These are phyloP conservation scores for Tipula lateralis DNA, from an alignment of 2,888 invertebrate genomes.

Conservation along the genomic window DNA sequence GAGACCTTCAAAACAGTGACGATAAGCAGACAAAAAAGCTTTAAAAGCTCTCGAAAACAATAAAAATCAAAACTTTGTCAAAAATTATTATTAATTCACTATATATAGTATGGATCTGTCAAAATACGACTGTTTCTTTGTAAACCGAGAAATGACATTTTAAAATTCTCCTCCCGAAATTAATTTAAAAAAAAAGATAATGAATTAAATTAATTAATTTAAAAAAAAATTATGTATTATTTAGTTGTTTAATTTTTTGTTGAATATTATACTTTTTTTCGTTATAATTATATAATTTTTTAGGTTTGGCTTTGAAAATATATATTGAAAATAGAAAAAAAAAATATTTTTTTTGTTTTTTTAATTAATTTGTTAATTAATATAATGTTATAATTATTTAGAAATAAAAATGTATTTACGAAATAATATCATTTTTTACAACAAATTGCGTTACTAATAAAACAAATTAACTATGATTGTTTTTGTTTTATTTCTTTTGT, in stretches of 20 bases:
- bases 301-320: constrained; percentile 26
- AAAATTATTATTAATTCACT: not conserved
- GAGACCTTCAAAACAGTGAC: not conserved
- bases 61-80: not conserved
- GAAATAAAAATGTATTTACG: not conserved
- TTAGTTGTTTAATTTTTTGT: constrained; percentile 5
- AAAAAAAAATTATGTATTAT: not conserved
- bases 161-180: not conserved
- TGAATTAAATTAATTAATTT: not conserved
- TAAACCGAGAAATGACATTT: not conserved
- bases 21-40: not conserved
- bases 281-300: constrained; percentile 2
- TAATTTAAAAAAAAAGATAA: not conserved
- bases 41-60: not conserved
- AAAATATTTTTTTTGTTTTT: constrained; percentile 13
- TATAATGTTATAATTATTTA: not conserved
- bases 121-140: not conserved
- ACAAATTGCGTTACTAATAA: constrained; percentile 3
- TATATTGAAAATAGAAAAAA: constrained; percentile 11
- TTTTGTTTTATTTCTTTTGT: not conserved
- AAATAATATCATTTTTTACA: not conserved
- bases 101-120: too few relatives aligned
- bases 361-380: not conserved
- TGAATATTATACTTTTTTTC: not conserved
- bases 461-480: not conserved